Evolutionary conservation across 2,113 vertebrate species (phyloP).

Genomic region (Cnemophilus loriae): DNA sequence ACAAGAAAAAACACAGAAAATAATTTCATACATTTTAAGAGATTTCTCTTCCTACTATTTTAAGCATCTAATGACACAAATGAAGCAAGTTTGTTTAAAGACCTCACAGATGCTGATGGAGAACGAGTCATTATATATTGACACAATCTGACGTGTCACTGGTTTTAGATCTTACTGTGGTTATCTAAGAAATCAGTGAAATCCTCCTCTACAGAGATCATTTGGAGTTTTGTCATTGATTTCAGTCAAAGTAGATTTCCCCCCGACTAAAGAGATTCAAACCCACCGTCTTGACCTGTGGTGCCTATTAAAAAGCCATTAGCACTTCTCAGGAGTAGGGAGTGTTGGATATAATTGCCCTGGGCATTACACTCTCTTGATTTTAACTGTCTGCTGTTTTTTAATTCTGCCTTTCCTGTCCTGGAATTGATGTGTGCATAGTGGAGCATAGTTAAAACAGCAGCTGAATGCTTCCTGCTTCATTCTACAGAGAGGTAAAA

Average conservation of each 20-base stretch:
- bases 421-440: neutral
- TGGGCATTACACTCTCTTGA: slow-evolving; percentile 4
- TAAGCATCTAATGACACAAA: neutral
- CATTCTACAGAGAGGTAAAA: slow-evolving; percentile 12
- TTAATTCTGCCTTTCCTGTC: neutral
- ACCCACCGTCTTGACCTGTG: neutral
- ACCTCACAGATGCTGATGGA: neutral
- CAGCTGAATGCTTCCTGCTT: neutral
- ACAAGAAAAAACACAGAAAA: neutral
- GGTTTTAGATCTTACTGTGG: neutral
- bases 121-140: neutral
- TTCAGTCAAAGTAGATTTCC: neutral
- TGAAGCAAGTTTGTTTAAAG: neutral
- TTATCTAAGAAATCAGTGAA: neutral
- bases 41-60: neutral
- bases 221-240: neutral
- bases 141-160: neutral
- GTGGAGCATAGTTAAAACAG: neutral
- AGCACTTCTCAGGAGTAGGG: neutral
- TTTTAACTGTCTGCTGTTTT: neutral
- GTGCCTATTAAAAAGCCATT: slow-evolving; percentile 43
- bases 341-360: neutral
- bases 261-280: neutral
- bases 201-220: neutral
- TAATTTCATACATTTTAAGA: neutral